Evolutionary conservation across 2,113 vertebrate species (phyloP), one percentile per base, ranked within the genome.

Genomic region (Xerus inauris): DNA sequence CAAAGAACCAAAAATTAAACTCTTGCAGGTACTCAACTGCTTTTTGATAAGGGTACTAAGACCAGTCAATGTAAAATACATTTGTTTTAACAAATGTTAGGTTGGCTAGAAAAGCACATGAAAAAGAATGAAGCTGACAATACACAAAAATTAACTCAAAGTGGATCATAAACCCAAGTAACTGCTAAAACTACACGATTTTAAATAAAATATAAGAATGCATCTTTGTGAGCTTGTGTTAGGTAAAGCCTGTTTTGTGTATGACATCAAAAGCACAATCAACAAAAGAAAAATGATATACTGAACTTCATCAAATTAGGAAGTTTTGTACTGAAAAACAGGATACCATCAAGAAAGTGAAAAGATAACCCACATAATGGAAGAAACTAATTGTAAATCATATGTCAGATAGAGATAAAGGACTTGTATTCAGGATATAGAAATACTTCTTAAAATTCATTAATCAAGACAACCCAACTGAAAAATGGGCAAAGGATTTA

Each of bases 141-240:
- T 9, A 87, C 0, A 77, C 10, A 79, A 94, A 93, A n/a, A 69
- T 26, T 47, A 83, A 92, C 30, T 83, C 16, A 45, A 87, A 93
- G 73, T 47, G 9, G 42, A 83, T 67, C 14, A 26, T 1, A 82
- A 2, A 79, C 30, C 73, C 89, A 73, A 67, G 1, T 62, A 81
- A 81, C 30, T 95, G 38, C 10, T 82, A 82, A 71, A 77, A 59
- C 30, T 71, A 76, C 24, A 77, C 57, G 40, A 72, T 64, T 8
- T 57, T 81, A 57, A 81, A 59, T 80, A 85, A 92, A 92, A 94
- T 24, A 79, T 26, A 75, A 24, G n/a, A 96, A 82, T 67, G 76
- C 64, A 47, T 76, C 4, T 85, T 80, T 69, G n/a, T 57, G 45
- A 90, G 12, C 20, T 42, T 89, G 9, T 75, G 28, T 65, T 67